Evolutionary conservation across 1,140 invertebrate species (phyloP).

Genomic region (Brachionus koreanus): DNA sequence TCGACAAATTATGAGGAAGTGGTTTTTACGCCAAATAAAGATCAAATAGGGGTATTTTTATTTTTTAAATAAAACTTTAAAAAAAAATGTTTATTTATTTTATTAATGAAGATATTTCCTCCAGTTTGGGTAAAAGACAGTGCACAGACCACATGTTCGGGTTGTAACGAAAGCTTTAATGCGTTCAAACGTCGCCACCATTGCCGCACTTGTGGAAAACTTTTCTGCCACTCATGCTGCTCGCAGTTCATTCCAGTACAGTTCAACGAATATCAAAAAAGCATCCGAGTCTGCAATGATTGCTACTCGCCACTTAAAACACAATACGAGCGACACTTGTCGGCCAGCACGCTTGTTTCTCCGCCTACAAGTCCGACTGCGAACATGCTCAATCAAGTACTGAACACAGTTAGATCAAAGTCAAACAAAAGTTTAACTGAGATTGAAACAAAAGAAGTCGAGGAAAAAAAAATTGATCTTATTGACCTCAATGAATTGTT

Average conservation of each 20-base stretch:
- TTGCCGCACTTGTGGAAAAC: constrained; percentile 38
- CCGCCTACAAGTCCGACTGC: background rate
- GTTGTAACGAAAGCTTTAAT: constrained; percentile 2
- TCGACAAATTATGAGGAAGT: background rate
- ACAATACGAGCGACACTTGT: background rate
- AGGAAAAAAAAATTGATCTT: background rate
- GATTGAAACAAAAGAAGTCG: background rate
- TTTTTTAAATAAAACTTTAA: background rate
- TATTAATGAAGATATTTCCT: background rate
- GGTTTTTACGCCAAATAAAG: background rate
- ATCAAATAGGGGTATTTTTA: constrained; percentile 34
- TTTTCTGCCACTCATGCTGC: constrained; percentile 24
- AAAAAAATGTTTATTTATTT: background rate
- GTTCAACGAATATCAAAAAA: constrained; percentile 5
- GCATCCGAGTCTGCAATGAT: background rate
- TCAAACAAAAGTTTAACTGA: background rate
- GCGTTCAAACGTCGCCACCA: constrained; percentile 29
- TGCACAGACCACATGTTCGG: constrained; percentile 15
- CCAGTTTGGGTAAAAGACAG: constrained; percentile 43
- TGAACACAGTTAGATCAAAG: background rate
- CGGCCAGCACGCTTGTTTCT: background rate
- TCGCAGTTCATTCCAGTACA: background rate
- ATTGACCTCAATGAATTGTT: background rate
- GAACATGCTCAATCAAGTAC: background rate
- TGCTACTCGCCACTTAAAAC: background rate